These are phyloP conservation scores for Carapus acus DNA, from an alignment of 2,797 vertebrate genomes.

Conservation along the genomic window DNA sequence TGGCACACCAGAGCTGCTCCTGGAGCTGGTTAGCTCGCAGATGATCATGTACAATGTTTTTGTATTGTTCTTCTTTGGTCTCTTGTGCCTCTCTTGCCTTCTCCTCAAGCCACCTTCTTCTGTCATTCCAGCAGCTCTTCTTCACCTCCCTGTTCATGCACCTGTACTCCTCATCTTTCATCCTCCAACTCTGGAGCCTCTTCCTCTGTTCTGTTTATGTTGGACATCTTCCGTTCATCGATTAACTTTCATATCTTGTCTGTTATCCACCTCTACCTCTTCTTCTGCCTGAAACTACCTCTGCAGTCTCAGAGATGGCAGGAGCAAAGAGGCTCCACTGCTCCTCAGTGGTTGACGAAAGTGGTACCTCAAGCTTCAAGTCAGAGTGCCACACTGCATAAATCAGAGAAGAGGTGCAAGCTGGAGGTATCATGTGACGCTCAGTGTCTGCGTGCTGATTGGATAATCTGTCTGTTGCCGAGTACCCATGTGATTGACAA, in stretches of 20 bases:
- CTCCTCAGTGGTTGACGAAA: neutral
- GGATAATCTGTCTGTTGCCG: too few relatives aligned
- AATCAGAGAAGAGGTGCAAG: too few relatives aligned
- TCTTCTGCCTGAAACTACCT: neutral
- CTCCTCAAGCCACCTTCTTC: neutral
- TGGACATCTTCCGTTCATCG: constrained; percentile 1
- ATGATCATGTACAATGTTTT: neutral
- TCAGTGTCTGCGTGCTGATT: too few relatives aligned
- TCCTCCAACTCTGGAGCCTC: neutral
- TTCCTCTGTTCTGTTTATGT: constrained; percentile 1
- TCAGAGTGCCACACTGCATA: too few relatives aligned
- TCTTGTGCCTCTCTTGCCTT: neutral
- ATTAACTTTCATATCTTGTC: neutral
- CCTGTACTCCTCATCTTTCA: neutral
- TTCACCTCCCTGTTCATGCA: neutral
- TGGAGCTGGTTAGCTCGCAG: neutral
- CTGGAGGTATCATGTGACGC: too few relatives aligned
- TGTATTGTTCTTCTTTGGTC: neutral
- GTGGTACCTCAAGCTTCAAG: neutral
- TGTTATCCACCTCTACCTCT: neutral
- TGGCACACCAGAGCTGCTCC: neutral
- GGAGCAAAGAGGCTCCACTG: neutral
- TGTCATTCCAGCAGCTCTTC: neutral
- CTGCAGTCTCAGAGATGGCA: neutral
- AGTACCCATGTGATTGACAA: too few relatives aligned